Base-by-base conservation (phyloP, 2,888 invertebrate species). In the Bembecia ichneumoniformis region DNA sequence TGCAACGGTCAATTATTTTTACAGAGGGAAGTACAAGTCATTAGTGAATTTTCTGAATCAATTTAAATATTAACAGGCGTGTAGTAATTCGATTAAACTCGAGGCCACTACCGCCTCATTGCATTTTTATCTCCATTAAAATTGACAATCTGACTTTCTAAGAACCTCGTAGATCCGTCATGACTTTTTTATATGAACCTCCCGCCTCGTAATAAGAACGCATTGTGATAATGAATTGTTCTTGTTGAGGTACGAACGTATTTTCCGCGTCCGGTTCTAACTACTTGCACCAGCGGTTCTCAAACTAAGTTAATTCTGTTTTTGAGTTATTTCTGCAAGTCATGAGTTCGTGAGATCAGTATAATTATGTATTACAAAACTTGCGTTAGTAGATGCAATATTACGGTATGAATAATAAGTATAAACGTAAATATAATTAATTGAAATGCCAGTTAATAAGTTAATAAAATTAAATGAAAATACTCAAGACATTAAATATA, bases 261-360 rank as follows among this genome's bases (percentile, higher is more conserved):
- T 64, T 69, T 58, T 63, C 67, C 62, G 60, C 51, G 62, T 70
- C 69, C 69, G 66, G 55, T 47, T 64, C 35, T 47, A 7, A 13
- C 40, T 40, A n/a, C 40, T 28, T 14, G 14, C n/a, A 40, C 40
- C 40, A 40, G 40, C 13, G 40, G 11, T 40, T 9, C 13, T 40
- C 40, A 40, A 40, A 47, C 49, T 28, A 28, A 28, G 9, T 2
- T 28, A 28, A n/a, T 7, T 28, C 28, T 28, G 7, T 28, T 28
- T 9, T 28, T 28, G 9, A n/a, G n/a, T n/a, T n/a, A n/a, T n/a
- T n/a, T n/a, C n/a, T n/a, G 28, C 28, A 2, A 28, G 28, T 9
- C 9, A 7, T 28, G 9, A 28, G 28, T 28, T 28, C 5, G 28
- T 28, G 9, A 28, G 28, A n/a, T n/a, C n/a, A n/a, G n/a, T n/a